These are phyloP conservation scores for Penaeus vannamei DNA, from an alignment of 1,140 invertebrate species.

Conservation along the genomic window DNA sequence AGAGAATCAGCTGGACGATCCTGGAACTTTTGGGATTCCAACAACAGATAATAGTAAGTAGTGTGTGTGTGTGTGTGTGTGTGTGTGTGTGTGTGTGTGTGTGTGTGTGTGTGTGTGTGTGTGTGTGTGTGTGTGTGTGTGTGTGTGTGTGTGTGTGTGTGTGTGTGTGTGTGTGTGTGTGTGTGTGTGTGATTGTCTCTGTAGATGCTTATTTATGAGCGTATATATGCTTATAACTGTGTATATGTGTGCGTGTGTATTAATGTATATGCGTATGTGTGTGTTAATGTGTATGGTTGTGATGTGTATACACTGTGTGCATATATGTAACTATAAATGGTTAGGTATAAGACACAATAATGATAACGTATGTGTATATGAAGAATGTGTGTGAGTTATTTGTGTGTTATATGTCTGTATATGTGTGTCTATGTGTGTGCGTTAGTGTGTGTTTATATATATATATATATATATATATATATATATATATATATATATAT, in stretches of 20 bases:
- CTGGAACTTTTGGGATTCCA: constrained; percentile 26
- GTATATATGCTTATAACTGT: neutral
- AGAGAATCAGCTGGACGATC: constrained; percentile 40
- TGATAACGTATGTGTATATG: too few species aligned
- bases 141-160: constrained; percentile 20
- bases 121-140: neutral
- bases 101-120: neutral
- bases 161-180: neutral
- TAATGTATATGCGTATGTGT: neutral
- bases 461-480: neutral
- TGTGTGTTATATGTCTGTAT: neutral
- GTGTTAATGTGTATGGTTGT: neutral
- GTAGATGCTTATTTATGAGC: neutral
- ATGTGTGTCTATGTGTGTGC: neutral
- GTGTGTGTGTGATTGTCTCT: neutral
- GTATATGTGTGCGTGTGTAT: neutral
- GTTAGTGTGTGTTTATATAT: neutral
- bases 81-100: constrained; percentile 20
- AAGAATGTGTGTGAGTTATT: too few species aligned
- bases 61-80: neutral
- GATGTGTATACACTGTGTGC: neutral
- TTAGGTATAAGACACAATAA: too few species aligned
- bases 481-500: neutral
- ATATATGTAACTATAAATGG: too few species aligned
- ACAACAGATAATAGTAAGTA: constrained; percentile 33